Percentiles rank a stretch among this genome's conserved stretches.
phyloP scores from a whole-genome alignment of 2,888 invertebrate genomes.

The Melinaea menophilus region DNA sequence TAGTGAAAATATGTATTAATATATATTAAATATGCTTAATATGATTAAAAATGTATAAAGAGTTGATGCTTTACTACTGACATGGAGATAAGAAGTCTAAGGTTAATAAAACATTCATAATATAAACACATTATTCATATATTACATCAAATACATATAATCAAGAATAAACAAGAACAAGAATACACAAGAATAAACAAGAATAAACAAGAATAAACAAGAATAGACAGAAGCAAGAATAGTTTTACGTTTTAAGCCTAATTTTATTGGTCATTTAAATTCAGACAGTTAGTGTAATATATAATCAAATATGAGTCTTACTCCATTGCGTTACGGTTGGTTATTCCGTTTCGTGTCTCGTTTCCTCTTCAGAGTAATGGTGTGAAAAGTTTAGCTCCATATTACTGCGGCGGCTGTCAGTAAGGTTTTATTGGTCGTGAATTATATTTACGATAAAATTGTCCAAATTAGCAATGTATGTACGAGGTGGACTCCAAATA shows the following conservation, averaged over 20 bases:
- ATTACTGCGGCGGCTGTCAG: conserved; percentile 21
- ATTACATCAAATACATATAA: no score
- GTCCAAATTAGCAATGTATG: no score
- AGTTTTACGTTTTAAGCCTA: conserved; percentile 27
- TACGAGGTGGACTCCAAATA: no score
- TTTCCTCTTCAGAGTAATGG: conserved; percentile 15
- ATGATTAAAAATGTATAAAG: no score
- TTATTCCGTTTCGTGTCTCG: neutral
- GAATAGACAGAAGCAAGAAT: conserved; percentile 10
- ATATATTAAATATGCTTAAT: no score
- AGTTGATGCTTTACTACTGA: no score
- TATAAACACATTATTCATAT: no score
- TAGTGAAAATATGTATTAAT: no score
- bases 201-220: neutral
- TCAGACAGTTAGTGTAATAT: conserved; percentile 2
- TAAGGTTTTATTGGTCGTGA: conserved; percentile 22
- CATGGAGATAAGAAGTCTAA: no score
- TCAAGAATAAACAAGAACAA: neutral
- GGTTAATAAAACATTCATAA: no score
- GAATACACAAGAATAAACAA: neutral
- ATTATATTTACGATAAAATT: neutral
- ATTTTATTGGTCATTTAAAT: conserved; percentile 32
- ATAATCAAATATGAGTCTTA: conserved; percentile 12
- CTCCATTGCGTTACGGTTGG: neutral
- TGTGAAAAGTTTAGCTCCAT: conserved; percentile 26